These are phyloP conservation scores for Mnemiopsis leidyi DNA, from an alignment of 37 sponge, comb jelly and placozoan species.

Conservation along the genomic window DNA sequence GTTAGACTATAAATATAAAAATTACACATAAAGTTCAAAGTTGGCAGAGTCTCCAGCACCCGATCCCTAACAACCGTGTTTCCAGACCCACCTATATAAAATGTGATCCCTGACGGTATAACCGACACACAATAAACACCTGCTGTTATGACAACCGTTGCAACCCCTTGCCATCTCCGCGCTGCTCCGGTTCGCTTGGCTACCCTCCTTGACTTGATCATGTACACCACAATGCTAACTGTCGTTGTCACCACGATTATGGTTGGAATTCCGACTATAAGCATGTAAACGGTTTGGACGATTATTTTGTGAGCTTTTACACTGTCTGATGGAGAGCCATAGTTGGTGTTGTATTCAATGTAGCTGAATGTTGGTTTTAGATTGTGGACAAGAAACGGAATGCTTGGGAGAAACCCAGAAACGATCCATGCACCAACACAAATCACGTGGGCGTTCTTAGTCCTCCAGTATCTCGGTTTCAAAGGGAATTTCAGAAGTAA, in stretches of 20 bases:
- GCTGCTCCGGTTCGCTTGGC: not conserved
- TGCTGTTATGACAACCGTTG: slow-evolving; percentile 4
- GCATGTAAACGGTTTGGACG: not conserved
- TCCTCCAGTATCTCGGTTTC: not conserved
- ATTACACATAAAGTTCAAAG: not conserved
- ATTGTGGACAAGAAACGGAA: not conserved
- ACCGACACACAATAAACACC: not conserved
- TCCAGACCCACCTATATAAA: not conserved
- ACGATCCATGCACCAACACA: not conserved
- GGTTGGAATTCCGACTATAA: no score
- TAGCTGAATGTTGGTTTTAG: not conserved
- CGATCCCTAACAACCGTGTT: not conserved
- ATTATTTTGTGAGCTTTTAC: not conserved
- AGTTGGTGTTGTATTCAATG: slow-evolving; percentile 8
- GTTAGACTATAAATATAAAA: slow-evolving; percentile 32
- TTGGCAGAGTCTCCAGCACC: not conserved
- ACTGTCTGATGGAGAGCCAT: not conserved
- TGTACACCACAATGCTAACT: not conserved
- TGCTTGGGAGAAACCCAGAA: not conserved
- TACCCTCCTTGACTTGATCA: not conserved
- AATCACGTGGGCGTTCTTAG: not conserved
- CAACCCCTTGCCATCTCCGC: slow-evolving; percentile 10
- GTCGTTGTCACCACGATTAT: not conserved
- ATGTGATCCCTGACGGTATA: not conserved
- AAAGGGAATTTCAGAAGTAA: not conserved